These are phyloP conservation scores for Bombus soroeensis DNA, from an alignment of 1,140 invertebrate genomes.

Conservation along the genomic window DNA sequence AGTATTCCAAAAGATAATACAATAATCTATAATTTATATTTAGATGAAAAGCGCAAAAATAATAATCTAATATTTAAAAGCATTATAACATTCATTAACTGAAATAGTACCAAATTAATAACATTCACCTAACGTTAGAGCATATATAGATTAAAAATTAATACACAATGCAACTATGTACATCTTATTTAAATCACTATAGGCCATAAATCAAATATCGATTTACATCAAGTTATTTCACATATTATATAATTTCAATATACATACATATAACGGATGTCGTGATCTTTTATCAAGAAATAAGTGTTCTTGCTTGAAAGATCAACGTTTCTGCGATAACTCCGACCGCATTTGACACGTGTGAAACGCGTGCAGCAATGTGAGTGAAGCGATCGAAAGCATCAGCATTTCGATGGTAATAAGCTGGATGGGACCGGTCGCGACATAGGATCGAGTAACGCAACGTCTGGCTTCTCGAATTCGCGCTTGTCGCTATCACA, in stretches of 20 bases:
- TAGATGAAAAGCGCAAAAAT: too few relatives aligned
- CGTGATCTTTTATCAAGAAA: neutral
- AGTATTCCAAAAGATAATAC: too few relatives aligned
- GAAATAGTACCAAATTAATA: too few relatives aligned
- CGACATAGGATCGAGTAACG: conserved; percentile 24
- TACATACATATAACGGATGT: neutral
- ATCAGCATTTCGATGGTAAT: neutral
- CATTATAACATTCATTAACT: too few relatives aligned
- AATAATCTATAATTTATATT: too few relatives aligned
- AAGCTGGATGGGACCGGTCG: conserved; percentile 9
- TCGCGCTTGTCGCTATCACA: neutral
- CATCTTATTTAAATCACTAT: neutral
- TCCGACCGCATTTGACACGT: neutral
- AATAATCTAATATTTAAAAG: too few relatives aligned
- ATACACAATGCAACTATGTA: neutral
- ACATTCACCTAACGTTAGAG: neutral
- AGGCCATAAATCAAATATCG: neutral
- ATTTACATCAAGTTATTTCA: neutral
- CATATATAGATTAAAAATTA: neutral
- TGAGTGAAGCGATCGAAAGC: neutral
- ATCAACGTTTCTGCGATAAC: neutral
- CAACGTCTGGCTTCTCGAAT: conserved; percentile 30
- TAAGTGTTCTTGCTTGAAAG: neutral
- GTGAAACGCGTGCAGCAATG: neutral
- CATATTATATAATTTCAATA: neutral